phyloP scores from a whole-genome alignment of 2,888 invertebrate genomes.

The Bugulina stolonifera region DNA sequence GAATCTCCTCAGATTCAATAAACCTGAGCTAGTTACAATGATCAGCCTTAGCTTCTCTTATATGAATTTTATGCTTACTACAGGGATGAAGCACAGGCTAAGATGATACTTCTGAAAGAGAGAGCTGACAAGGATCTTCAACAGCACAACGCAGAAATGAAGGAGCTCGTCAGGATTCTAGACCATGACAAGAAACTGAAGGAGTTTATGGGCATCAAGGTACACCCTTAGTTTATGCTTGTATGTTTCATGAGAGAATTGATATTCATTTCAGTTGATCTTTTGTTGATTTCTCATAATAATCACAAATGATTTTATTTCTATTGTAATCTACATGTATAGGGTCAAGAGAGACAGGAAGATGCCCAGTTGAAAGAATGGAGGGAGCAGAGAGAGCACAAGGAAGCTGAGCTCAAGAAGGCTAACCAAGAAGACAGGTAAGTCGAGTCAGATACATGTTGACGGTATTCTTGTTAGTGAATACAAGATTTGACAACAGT shows the following conservation, averaged over 20 bases:
- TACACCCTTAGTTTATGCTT: not conserved
- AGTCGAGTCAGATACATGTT: too few relatives aligned
- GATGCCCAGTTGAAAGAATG: constrained; percentile 51
- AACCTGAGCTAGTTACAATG: too few relatives aligned
- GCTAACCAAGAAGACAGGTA: constrained; percentile 60
- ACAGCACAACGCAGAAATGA: constrained; percentile 71
- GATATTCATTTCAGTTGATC: not conserved
- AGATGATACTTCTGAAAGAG: constrained; percentile 66
- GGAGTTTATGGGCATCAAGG: constrained; percentile 75
- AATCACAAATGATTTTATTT: not conserved
- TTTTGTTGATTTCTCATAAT: not conserved
- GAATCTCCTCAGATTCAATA: too few relatives aligned
- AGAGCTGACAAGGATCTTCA: constrained; percentile 68
- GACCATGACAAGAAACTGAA: constrained; percentile 79
- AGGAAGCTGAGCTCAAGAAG: constrained; percentile 59
- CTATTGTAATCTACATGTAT: not conserved
- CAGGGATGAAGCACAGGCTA: constrained; percentile 59
- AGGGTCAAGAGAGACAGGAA: constrained; percentile 61
- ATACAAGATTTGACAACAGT: not conserved
- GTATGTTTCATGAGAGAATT: not conserved
- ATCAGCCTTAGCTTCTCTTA: too few relatives aligned
- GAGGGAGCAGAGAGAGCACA: constrained; percentile 49
- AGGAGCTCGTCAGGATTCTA: constrained; percentile 75
- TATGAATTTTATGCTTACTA: too few relatives aligned
- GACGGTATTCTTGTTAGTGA: not conserved